A percentile compares a stretch with the other conserved stretches of the same genome.
Evolutionary conservation across 1,140 invertebrate genomes (phyloP).

Genomic region (Papilio polytes): DNA sequence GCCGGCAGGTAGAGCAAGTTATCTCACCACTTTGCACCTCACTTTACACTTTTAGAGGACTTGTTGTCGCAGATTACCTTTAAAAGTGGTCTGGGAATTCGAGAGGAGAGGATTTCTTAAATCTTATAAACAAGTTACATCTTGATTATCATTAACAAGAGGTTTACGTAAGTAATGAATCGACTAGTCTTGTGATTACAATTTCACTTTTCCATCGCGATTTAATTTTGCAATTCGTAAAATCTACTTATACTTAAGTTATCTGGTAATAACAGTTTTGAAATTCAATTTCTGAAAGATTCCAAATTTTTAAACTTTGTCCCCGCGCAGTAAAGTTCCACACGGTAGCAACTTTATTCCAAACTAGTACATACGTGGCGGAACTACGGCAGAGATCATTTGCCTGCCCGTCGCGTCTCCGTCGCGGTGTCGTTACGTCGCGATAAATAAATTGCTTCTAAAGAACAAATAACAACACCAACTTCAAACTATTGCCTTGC

Average conservation of each 20-base stretch:
- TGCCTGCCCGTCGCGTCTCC: background rate
- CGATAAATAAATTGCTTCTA: slow-evolving; percentile 1
- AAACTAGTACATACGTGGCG: background rate
- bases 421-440: slow-evolving; percentile 1
- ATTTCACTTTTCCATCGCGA: background rate
- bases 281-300: background rate
- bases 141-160: too few relatives aligned
- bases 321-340: background rate
- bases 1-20: background rate
- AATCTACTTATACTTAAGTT: too few relatives aligned
- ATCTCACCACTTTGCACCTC: slow-evolving; percentile 20
- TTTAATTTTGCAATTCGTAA: too few relatives aligned
- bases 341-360: background rate
- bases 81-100: background rate
- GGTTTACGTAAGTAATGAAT: background rate
- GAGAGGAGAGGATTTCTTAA: background rate
- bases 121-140: too few relatives aligned
- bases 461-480: slow-evolving; percentile 1
- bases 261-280: too few relatives aligned
- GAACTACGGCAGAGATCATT: background rate
- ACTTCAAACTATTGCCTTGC: background rate
- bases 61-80: background rate
- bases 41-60: background rate
- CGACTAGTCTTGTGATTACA: background rate
- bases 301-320: background rate